Base-by-base conservation (phyloP, 2,888 invertebrate genomes). In the Anagyrus pseudococci region DNA sequence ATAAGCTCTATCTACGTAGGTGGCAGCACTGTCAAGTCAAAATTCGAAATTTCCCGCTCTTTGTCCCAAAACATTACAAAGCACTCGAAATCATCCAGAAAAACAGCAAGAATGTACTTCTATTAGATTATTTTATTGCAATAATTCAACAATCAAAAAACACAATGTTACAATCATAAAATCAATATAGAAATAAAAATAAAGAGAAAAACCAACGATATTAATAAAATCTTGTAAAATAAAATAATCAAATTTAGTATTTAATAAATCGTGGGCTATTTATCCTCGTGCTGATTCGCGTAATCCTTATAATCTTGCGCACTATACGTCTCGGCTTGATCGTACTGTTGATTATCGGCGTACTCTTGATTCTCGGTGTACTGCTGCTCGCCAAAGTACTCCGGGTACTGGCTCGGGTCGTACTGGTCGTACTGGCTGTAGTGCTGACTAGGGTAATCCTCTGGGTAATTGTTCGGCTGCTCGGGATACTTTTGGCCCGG, bases 381-480 rank as follows among this genome's bases (percentile, higher is more conserved):
- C 41, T 40, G 57, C 8, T 54, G 60, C 20, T 63, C 29, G 29
- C 47, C 46, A 20, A 20, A 66, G 58, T 68, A 64, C 56, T 71
- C 63, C 44, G 68, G 67, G 58, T 75, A 74, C 52, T 74, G 65
- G 1, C 68, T 66, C n/a, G 71, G 67, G 67, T 75, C 72, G 53
- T 73, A 76, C 29, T 75, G 71, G 2, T 71, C 70, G 61, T 76
- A 76, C 26, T 73, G 73, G 43, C 69, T 68, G 56, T 73, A 73
- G 8, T 70, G 67, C 23, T 75, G 69, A 49, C 71, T 71, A 13
- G 66, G 22, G 61, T 70, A 69, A 15, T 74, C 71, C 41, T 25
- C 44, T 23, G 69, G 66, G 10, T 70, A 67, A 52, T 68, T 69
- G 56, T 68, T 67, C 20, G 67, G 65, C 22, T 68, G 66, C 40